Evolutionary conservation across 2,797 vertebrate species (phyloP).

Genomic region (Siniperca obscura): DNA sequence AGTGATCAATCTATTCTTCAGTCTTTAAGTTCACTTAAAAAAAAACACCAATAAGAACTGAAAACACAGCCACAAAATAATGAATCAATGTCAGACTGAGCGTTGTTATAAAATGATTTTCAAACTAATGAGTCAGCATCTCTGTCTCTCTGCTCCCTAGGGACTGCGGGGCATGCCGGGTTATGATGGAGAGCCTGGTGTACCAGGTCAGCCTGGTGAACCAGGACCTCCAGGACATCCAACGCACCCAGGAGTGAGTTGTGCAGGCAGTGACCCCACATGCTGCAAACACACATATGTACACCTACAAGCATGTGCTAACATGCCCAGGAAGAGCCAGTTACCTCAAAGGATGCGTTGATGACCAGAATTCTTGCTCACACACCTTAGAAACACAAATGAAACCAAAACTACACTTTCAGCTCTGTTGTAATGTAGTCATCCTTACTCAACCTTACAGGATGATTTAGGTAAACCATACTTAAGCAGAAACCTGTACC

Average conservation of each 20-base stretch:
- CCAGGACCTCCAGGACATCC: slow-evolving; percentile 93
- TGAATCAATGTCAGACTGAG: neutral
- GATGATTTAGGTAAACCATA: neutral
- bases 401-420: neutral
- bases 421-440: neutral
- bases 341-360: neutral
- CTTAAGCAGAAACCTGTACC: neutral
- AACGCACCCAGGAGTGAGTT: slow-evolving; percentile 89
- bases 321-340: neutral
- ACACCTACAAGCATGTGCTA: neutral
- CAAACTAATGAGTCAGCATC: neutral
- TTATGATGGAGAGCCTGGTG: slow-evolving; percentile 95
- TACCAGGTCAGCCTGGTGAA: slow-evolving; percentile 95
- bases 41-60: neutral
- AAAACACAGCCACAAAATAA: slow-evolving; percentile 4
- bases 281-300: neutral
- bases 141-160: slow-evolving; percentile 70
- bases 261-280: neutral
- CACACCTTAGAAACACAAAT: neutral
- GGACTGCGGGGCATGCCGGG: slow-evolving; percentile 91
- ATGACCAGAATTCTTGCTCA: neutral
- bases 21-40: neutral
- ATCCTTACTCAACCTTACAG: neutral
- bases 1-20: slow-evolving; percentile 8
- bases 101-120: neutral